These are phyloP conservation scores for Zosterops pallidus DNA, from an alignment of 2,113 vertebrate genomes.

Conservation along the genomic window DNA sequence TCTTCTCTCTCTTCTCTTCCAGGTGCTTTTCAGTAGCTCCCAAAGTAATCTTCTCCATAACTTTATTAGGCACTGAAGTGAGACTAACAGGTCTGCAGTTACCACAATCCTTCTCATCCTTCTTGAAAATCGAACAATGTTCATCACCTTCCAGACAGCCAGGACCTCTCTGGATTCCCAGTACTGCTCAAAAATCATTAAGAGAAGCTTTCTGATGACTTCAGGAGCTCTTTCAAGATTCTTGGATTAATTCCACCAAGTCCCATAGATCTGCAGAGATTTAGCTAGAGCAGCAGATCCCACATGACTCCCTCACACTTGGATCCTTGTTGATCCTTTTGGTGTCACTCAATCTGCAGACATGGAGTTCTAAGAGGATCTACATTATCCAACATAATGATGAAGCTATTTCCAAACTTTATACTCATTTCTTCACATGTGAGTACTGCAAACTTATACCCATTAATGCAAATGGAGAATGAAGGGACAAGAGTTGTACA, in stretches of 20 bases:
- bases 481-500: neutral
- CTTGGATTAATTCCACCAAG: neutral
- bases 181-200: neutral
- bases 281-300: neutral
- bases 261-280: neutral
- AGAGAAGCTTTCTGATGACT: neutral
- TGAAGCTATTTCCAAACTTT: neutral
- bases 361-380: neutral
- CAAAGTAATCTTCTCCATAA: neutral
- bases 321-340: neutral
- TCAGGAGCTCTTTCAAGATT: neutral
- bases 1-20: neutral
- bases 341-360: neutral
- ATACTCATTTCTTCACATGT: neutral
- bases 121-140: neutral
- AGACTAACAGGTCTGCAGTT: neutral
- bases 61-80: neutral
- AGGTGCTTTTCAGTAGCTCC: neutral
- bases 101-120: fast-evolving
- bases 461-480: neutral
- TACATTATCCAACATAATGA: neutral
- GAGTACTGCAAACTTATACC: neutral
- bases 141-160: fast-evolving
- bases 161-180: neutral
- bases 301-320: neutral